Base-by-base conservation (phyloP, 2,113 vertebrate species). In the Chlamydotis undulata region DNA sequence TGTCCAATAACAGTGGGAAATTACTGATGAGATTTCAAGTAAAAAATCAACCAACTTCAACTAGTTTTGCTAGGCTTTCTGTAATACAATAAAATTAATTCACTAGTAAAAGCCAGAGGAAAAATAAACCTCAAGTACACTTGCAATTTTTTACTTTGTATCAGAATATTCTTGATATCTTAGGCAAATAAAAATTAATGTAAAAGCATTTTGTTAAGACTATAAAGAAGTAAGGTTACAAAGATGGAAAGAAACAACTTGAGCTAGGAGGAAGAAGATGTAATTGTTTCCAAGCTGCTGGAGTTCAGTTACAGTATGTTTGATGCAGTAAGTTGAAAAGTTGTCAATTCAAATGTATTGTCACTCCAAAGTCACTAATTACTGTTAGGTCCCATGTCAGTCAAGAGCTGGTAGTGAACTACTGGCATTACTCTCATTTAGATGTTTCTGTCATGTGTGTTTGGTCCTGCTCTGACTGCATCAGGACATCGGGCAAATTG, bases 141-240 rank as follows among this genome's bases (percentile, higher is more conserved):
- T 56, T 79, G 29, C 10, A 60, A 50, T 76, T 95, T 95, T 88
- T 69, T 55, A 65, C 41, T 73, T 85, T 76, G 24, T 52, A 75
- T 80, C 67, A 88, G 52, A 73, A 84, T 77, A 75, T 91, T 70
- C 31, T 78, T 29, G 19, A 91, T 29, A 71, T n/a, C 24, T 57
- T 56, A 56, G 61, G 29, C 18, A 84, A 93, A 87, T 50, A 90
- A 83, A 94, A 95, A 93, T 21, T 74, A 94, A 71, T 53, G 57
- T 49, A 60, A 88, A 70, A 85, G 12, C 35, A 39, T 83, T 87
- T 84, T 82, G 59, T 65, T 53, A 76, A 49, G 53, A 71, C 25
- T 41, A 59, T 68, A 56, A 85, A 84, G n/a, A 83, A 75, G 50
- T n/a, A 55, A 68, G 15, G 74, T 56, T 16, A 67, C 33, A 76